These are phyloP conservation scores for Andrena fulva DNA, from an alignment of 2,888 invertebrate genomes.

Conservation along the genomic window DNA sequence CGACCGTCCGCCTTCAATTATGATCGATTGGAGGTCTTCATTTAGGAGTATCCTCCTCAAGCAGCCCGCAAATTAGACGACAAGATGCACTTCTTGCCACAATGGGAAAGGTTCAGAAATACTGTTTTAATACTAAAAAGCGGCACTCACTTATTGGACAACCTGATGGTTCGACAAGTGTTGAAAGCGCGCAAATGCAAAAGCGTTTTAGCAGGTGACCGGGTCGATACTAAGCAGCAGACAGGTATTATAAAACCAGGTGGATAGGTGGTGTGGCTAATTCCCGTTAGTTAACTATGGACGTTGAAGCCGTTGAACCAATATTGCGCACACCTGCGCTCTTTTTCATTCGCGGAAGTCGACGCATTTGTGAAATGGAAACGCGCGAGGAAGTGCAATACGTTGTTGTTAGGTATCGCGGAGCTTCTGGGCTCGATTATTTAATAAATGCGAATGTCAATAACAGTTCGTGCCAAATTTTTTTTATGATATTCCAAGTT, in stretches of 20 bases:
- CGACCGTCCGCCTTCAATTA: no score
- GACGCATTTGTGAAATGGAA: slow-evolving; percentile 21
- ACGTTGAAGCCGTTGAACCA: slow-evolving; percentile 16
- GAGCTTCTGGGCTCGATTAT: background rate
- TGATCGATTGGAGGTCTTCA: no score
- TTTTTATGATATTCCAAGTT: no score
- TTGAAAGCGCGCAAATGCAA: slow-evolving; percentile 48
- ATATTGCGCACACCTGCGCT: slow-evolving; percentile 29
- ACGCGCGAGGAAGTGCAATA: background rate
- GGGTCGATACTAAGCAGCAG: slow-evolving; percentile 39
- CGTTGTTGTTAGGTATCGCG: background rate
- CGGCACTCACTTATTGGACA: no score
- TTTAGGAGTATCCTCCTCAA: no score
- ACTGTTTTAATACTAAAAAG: no score
- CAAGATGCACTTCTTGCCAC: no score
- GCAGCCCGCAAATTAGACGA: no score
- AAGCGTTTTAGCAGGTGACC: slow-evolving; percentile 21
- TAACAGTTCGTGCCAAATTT: no score
- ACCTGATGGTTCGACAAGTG: slow-evolving; percentile 41
- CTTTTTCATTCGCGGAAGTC: slow-evolving; percentile 17
- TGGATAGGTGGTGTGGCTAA: slow-evolving; percentile 10
- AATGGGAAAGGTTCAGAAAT: no score
- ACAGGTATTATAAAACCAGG: background rate
- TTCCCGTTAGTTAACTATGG: slow-evolving; percentile 29
- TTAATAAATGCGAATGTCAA: background rate